Evolutionary conservation across 2,888 invertebrate genomes (phyloP).

Genomic region (Bedellia somnulentella): DNA sequence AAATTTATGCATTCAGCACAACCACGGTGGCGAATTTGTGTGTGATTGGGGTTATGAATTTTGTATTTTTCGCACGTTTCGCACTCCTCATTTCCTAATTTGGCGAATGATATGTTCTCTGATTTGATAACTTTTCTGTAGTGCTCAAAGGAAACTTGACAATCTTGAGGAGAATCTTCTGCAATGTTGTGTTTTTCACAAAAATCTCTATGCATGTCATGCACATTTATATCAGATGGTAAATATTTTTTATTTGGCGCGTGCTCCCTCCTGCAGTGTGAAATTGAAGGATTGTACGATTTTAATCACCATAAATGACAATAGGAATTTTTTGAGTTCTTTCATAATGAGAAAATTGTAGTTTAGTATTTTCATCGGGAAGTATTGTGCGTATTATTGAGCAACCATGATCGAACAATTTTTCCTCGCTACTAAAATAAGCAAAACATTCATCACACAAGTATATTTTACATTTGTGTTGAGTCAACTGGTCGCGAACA

Average conservation of each 20-base stretch:
- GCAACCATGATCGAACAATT: no score
- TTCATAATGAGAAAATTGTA: no score
- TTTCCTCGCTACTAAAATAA: constrained; percentile 9
- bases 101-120: neutral
- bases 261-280: neutral
- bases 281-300: neutral
- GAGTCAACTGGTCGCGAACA: no score
- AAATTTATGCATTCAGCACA: constrained; percentile 4
- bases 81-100: constrained; percentile 6
- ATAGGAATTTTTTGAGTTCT: no score
- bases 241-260: neutral
- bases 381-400: no score
- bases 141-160: neutral
- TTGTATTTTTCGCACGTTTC: constrained; percentile 9
- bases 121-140: neutral
- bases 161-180: no score
- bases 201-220: neutral
- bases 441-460: no score
- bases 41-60: constrained; percentile 6
- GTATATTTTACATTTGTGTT: no score
- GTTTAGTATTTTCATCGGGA: no score
- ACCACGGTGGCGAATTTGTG: constrained; percentile 4
- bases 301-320: no score
- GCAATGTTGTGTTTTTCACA: neutral
- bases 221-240: neutral